A percentile compares a stretch with the other conserved stretches of the same genome.
Evolutionary conservation across 1,140 invertebrate species (phyloP).

Genomic region (Tetranychus cinnabarinus): DNA sequence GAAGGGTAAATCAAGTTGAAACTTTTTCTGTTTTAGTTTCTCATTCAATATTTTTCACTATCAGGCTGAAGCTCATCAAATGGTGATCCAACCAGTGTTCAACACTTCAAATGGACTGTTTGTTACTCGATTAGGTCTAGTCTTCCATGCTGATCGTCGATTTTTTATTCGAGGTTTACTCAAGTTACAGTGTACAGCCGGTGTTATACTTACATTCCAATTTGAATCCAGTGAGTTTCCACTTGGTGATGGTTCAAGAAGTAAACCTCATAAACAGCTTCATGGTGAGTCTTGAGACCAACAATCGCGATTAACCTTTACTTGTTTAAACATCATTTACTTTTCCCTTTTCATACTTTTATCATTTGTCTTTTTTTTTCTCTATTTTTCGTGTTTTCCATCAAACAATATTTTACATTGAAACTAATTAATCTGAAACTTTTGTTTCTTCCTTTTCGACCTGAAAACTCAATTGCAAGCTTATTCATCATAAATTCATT

Average conservation of each 20-base stretch:
- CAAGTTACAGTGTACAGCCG: slow-evolving; percentile 3
- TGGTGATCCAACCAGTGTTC: background rate
- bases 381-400: no score
- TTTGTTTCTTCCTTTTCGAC: no score
- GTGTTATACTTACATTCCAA: slow-evolving; percentile 47
- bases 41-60: background rate
- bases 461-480: no score
- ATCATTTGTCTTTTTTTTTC: no score
- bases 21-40: background rate
- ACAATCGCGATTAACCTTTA: no score
- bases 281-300: background rate
- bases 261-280: slow-evolving; percentile 1
- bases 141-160: background rate
- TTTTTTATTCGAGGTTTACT: slow-evolving; percentile 2
- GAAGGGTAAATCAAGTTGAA: slow-evolving; percentile 8
- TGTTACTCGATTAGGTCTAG: background rate
- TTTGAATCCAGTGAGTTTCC: slow-evolving; percentile 65
- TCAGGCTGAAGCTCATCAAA: background rate
- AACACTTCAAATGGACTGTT: background rate
- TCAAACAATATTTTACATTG: no score
- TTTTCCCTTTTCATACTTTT: no score
- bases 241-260: background rate
- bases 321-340: no score
- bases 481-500: no score
- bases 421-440: no score